Percentiles rank a stretch among this genome's conserved stretches.
Conservation (phyloP, 2,797 vertebrate species). For the Falco novaeseelandiae region DNA sequence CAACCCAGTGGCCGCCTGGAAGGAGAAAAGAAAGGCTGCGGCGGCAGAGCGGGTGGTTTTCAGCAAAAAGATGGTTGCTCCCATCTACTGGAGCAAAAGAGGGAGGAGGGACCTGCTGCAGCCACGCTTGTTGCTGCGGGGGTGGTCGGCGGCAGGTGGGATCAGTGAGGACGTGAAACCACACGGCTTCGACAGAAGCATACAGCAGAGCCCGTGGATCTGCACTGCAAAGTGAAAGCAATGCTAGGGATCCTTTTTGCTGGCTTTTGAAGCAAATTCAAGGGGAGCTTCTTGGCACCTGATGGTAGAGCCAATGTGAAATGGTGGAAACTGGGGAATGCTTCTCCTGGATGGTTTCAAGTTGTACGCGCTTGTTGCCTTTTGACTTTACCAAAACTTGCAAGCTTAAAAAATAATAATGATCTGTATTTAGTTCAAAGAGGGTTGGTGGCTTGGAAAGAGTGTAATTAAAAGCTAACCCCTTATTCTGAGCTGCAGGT, state of each 20-base stretch:
- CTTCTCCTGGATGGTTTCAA: background rate
- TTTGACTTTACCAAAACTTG: background rate
- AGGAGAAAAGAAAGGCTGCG: background rate
- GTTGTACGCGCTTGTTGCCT: background rate
- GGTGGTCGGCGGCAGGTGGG: background rate
- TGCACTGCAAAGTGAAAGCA: fast-evolving
- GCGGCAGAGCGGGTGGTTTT: background rate
- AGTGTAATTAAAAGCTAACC: background rate
- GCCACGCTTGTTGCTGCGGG: background rate
- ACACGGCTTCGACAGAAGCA: background rate
- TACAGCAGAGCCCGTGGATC: background rate
- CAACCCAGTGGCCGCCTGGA: background rate
- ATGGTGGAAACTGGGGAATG: background rate
- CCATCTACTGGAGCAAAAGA: background rate
- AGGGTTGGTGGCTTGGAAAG: background rate
- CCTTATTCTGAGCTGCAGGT: background rate
- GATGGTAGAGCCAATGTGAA: background rate
- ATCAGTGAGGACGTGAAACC: background rate
- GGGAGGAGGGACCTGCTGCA: background rate
- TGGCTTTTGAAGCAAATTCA: background rate
- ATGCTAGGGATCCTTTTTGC: background rate
- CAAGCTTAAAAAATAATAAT: background rate
- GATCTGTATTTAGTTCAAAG: background rate
- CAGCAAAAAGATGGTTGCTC: background rate
- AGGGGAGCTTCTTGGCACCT: background rate